phyloP scores from a whole-genome alignment of 2,797 vertebrate genomes.

The Otolemur crassicaudatus region DNA sequence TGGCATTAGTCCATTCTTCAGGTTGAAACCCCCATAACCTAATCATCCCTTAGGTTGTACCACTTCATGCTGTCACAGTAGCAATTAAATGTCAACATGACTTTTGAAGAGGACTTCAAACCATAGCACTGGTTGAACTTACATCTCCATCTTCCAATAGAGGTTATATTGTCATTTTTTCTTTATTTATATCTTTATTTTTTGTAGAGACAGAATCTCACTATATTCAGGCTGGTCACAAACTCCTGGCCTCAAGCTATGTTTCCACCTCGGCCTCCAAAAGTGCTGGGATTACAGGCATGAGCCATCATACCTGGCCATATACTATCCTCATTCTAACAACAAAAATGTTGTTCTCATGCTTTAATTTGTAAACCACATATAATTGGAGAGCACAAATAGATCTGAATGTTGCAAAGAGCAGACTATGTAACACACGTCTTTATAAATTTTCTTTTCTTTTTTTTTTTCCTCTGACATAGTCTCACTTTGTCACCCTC shows the following conservation, averaged over 20 bases:
- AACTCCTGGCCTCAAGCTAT: neutral
- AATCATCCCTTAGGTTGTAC: neutral
- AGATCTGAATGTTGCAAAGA: neutral
- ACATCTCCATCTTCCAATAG: neutral
- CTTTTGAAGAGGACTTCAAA: neutral
- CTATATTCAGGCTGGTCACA: neutral
- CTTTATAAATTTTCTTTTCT: neutral
- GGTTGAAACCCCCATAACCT: neutral
- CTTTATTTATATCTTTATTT: neutral
- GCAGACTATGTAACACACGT: neutral
- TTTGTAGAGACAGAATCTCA: neutral
- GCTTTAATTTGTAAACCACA: neutral
- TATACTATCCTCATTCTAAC: neutral
- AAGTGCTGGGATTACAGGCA: neutral
- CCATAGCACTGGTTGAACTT: neutral
- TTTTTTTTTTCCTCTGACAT: too few species aligned
- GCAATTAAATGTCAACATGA: neutral
- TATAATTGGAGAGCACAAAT: neutral
- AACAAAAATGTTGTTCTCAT: neutral
- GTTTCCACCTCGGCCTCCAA: neutral
- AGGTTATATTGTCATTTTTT: neutral
- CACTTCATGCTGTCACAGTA: neutral
- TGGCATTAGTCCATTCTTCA: neutral
- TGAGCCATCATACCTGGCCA: neutral
- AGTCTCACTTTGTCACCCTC: too few species aligned